phyloP scores from a whole-genome alignment of 2,113 vertebrate species.

The Tretioscincus oriximinensis region DNA sequence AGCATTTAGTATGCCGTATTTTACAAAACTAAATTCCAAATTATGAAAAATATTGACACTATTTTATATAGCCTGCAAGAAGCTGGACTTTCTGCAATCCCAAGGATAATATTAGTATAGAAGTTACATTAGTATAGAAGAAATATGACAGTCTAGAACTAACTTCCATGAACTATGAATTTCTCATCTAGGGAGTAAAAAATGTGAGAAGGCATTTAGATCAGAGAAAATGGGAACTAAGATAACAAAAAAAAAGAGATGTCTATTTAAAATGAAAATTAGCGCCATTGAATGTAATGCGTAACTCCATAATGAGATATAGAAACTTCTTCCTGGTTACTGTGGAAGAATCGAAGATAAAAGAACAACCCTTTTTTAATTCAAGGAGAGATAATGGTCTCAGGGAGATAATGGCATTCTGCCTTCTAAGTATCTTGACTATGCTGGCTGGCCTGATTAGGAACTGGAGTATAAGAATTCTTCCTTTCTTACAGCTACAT shows the following conservation, averaged over 20 bases:
- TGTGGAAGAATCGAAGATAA: neutral
- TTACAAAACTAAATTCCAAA: conserved; percentile 27
- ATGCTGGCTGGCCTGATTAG: too few relatives aligned
- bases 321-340: neutral
- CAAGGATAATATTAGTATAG: conserved; percentile 35
- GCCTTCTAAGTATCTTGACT: too few relatives aligned
- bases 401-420: too few relatives aligned
- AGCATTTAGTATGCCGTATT: conserved; percentile 22
- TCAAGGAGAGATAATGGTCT: too few relatives aligned
- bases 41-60: neutral
- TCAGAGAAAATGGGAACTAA: conserved; percentile 4
- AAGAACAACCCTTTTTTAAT: neutral
- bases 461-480: too few relatives aligned
- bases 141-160: conserved; percentile 1
- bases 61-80: conserved; percentile 28
- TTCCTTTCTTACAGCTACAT: too few relatives aligned
- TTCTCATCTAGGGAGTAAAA: conserved; percentile 18
- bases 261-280: neutral
- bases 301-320: neutral
- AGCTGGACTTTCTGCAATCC: conserved; percentile 5
- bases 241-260: fast-evolving
- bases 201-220: neutral
- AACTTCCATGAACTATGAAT: neutral
- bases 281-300: neutral
- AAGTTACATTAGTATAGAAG: conserved; percentile 23